phyloP scores from a whole-genome alignment of 2,888 invertebrate genomes.

The Erynnis tages region DNA sequence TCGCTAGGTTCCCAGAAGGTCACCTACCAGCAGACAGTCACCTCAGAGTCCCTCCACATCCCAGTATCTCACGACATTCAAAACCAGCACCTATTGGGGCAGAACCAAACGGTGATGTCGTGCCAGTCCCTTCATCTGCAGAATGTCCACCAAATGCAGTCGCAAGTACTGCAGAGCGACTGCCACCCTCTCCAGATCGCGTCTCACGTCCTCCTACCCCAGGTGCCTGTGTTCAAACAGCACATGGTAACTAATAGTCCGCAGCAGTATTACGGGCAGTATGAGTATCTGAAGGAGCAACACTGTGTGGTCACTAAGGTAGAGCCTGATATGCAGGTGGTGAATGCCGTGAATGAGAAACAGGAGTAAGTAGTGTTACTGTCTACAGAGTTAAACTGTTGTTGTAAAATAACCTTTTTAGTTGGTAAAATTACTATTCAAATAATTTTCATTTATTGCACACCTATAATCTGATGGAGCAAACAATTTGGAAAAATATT shows the following conservation, averaged over 20 bases:
- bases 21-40: conserved; percentile 60
- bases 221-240: conserved; percentile 56
- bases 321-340: conserved; percentile 45
- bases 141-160: conserved; percentile 42
- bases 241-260: conserved; percentile 59
- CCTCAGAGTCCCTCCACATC: conserved; percentile 55
- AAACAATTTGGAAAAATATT: too few species aligned
- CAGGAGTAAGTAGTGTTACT: conserved; percentile 52
- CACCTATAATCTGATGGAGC: too few species aligned
- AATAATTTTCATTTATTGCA: too few species aligned
- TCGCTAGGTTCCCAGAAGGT: conserved; percentile 57
- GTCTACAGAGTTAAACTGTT: background rate
- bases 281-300: conserved; percentile 60
- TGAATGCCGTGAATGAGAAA: conserved; percentile 42
- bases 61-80: conserved; percentile 55
- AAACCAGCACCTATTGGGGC: conserved; percentile 50
- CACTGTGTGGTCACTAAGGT: conserved; percentile 53
- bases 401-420: background rate
- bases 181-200: conserved; percentile 60
- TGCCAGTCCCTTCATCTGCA: conserved; percentile 63
- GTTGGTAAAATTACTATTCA: too few species aligned
- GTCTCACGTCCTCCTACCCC: conserved; percentile 62
- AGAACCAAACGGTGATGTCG: conserved; percentile 65
- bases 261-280: conserved; percentile 59
- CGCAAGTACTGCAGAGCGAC: conserved; percentile 49